These are phyloP conservation scores for Pagetopsis macropterus DNA, from an alignment of 2,797 vertebrate genomes.

Conservation along the genomic window DNA sequence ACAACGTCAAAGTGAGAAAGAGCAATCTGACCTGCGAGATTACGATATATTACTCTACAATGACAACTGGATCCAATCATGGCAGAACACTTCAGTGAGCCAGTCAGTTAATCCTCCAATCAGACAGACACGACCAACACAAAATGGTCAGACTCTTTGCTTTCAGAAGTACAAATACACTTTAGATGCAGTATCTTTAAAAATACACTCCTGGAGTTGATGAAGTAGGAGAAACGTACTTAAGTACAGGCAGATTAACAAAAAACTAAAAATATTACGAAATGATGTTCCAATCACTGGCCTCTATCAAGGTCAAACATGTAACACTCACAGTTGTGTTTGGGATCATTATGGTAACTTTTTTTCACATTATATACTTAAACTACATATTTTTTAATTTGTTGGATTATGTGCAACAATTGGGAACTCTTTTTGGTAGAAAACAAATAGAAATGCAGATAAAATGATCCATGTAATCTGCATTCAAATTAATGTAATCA, in stretches of 20 bases:
- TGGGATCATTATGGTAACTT: background rate
- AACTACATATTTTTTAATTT: background rate
- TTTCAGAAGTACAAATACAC: conserved; percentile 33
- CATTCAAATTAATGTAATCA: background rate
- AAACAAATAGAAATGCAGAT: background rate
- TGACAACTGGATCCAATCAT: conserved; percentile 77
- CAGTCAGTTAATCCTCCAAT: conserved; percentile 63
- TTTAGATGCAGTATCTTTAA: conserved; percentile 20
- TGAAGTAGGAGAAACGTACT: background rate
- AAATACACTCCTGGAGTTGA: conserved; percentile 10
- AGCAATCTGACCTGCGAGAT: conserved; percentile 70
- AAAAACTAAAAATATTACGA: conserved; percentile 9
- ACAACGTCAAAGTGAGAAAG: conserved; percentile 68
- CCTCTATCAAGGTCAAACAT: background rate
- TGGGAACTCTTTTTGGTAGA: background rate
- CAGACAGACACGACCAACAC: conserved; percentile 58
- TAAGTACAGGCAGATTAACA: background rate
- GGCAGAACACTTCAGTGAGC: conserved; percentile 62
- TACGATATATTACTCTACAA: conserved; percentile 72
- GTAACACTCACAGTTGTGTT: background rate
- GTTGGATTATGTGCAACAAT: background rate
- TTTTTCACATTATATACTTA: background rate
- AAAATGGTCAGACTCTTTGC: conserved; percentile 54
- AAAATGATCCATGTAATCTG: background rate
- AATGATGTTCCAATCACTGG: background rate